These are phyloP conservation scores for Hydropsyche betteni DNA, from an alignment of 2,888 invertebrate genomes.

Conservation along the genomic window DNA sequence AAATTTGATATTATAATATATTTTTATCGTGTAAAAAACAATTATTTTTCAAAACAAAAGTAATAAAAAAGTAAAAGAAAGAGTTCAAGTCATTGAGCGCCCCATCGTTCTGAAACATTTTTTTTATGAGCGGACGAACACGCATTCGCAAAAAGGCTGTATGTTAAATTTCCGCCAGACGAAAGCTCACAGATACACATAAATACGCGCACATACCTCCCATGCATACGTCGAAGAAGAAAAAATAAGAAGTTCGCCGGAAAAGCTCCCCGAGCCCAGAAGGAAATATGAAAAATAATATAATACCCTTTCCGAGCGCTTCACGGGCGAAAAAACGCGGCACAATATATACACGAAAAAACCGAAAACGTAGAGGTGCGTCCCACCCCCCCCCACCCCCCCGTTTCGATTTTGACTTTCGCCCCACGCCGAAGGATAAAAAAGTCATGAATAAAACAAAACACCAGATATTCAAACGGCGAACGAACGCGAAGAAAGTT, in stretches of 20 bases:
- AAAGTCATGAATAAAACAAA: conserved; percentile 41
- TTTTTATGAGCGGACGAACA: background rate
- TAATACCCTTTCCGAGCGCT: conserved; percentile 6
- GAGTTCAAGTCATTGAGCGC: background rate
- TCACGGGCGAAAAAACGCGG: background rate
- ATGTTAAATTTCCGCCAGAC: conserved; percentile 15
- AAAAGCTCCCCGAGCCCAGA: conserved; percentile 7
- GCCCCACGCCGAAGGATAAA: conserved; percentile 12
- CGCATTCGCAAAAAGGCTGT: background rate
- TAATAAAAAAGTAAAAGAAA: no score
- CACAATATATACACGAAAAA: no score
- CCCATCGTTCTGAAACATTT: background rate
- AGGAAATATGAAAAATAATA: conserved; percentile 40
- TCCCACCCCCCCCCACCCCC: no score
- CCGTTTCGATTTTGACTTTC: conserved; percentile 24
- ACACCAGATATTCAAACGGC: conserved; percentile 23
- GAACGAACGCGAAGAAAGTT: conserved; percentile 20
- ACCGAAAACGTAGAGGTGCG: background rate
- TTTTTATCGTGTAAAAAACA: no score
- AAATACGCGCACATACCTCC: background rate
- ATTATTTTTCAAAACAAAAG: no score
- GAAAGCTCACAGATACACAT: background rate
- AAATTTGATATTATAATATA: no score
- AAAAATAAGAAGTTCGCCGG: background rate
- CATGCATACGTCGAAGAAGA: background rate